Percentiles rank a stretch among this genome's conserved stretches.
phyloP scores from a whole-genome alignment of 2,113 vertebrate species.

The Urocitellus parryii region DNA sequence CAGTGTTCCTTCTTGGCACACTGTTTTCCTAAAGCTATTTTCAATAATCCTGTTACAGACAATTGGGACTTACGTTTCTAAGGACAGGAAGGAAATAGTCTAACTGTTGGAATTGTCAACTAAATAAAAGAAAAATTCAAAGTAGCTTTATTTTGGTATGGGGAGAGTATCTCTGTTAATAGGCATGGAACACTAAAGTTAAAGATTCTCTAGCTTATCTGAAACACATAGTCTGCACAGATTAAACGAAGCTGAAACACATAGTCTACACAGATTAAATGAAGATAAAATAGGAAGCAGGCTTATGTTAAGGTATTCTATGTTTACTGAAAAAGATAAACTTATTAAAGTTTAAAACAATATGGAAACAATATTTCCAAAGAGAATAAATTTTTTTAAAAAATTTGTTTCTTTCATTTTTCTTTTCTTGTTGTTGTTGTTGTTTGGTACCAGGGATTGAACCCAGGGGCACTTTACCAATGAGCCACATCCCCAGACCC shows the following conservation, averaged over 20 bases:
- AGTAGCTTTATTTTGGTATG: constrained; percentile 44
- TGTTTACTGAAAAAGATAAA: neutral
- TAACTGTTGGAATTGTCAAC: constrained; percentile 73
- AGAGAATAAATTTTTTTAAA: neutral
- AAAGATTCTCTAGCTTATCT: constrained; percentile 41
- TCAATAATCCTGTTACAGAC: constrained; percentile 69
- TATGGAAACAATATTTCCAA: constrained; percentile 43
- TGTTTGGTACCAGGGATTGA: no score
- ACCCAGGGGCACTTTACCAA: no score
- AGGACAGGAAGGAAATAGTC: constrained; percentile 71
- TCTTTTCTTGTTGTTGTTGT: no score
- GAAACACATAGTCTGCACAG: neutral
- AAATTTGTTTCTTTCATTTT: neutral
- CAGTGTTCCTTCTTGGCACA: constrained; percentile 70
- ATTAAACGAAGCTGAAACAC: constrained; percentile 55
- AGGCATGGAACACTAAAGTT: constrained; percentile 76
- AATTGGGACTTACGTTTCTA: constrained; percentile 70
- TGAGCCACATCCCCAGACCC: no score
- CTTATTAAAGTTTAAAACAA: constrained; percentile 32
- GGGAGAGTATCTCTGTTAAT: constrained; percentile 73
- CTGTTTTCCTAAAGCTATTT: constrained; percentile 75
- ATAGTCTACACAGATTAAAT: neutral
- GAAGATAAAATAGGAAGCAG: constrained; percentile 47
- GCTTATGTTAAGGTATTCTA: neutral
- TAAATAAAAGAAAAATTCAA: constrained; percentile 73